Base-by-base conservation (phyloP, 2,797 vertebrate species). In the Spondyliosoma cantharus region DNA sequence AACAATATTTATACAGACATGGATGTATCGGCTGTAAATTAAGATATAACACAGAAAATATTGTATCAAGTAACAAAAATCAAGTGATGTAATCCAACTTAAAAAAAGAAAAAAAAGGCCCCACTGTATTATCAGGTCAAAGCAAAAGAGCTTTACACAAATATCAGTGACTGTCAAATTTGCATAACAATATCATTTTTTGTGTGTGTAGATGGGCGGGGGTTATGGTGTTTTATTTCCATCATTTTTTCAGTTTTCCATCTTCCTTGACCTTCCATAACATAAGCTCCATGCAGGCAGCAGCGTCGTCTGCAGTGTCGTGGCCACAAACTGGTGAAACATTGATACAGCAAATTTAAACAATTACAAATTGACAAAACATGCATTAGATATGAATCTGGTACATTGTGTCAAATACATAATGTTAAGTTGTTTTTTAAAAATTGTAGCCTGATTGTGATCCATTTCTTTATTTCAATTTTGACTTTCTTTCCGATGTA, bases 181-280 rank as follows among this genome's bases (percentile, higher is more conserved):
- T 53, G 4, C 20, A 57, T 13, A 63, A 53, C 3, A 16, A 45
- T 3, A 45, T 13, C 1, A n/a, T 66, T 58, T 46, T 45, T 49
- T 37, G 32, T 63, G 4, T 9, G 25, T 43, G 29, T 54, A n/a
- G 0, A 6, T 49, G 6, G 61, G 37, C 11, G 5, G 1, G 24
- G 16, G 11, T 68, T 22, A 37, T 61, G 37, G 37, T 37, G 45
- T 46, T 86, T 91, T 84, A 85, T 87, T 81, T 29, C 16, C 80
- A 91, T 81, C 7, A 82, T 91, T 95, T 94, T 82, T 92, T 96
- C n/a, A 88, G 76, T 93, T 95, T 96, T n/a, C 92, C 90, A 62
- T 96, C 95, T 74, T 95, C 93, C 85, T 95, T 96, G n/a, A 95
- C 78, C 79, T 95, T 96, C 95, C 95, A 96, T 42, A 96, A 83